Evolutionary conservation across 2,113 vertebrate species (phyloP), one percentile per base, ranked within the genome.

Genomic region (human (Homo sapiens)): DNA sequence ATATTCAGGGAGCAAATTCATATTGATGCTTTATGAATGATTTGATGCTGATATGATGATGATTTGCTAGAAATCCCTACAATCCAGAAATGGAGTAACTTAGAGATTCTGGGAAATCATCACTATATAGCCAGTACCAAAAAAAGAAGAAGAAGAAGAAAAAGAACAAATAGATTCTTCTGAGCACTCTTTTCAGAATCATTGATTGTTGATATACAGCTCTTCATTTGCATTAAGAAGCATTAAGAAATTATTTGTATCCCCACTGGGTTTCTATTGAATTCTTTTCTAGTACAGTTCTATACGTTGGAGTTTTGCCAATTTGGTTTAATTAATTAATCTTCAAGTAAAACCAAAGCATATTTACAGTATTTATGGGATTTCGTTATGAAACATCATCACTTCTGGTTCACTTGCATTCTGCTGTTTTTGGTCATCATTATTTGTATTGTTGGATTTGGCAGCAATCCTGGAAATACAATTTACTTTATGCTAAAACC

Each of bases 401-500:
- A 95, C 95, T 97, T 96, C 95, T 98, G 96, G 90, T 97, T 96
- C 96, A 93, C 97, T 92, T 35, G 45, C 89, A 81, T 93, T 93
- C 96, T 92, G 93, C 97, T 97, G 97, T 11, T 96, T 96, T 97
- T 94, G 97, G 97, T 97, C 98, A 97, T 97, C 97, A 81, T 94
- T 94, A 94, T 94, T 96, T 85, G 94, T 84, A 81, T 95, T 98
- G 97, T 97, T 97, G 85, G 79, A 17, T 35, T 98, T 98, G 98
- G 98, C 98, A 86, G 78, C 4, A 17, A 93, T 98, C 98, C 98
- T 97, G 97, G 98, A 98, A 97, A 98, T 68, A 98, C 97, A 97
- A 93, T 98, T 97, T 97, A 97, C 96, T 97, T 98, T 97, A 96
- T 98, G 97, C 96, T 98, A 93, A 97, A 98, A 97, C 75, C 97